Base-by-base conservation (phyloP, 2,113 vertebrate species). In the Entosphenus tridentatus region DNA sequence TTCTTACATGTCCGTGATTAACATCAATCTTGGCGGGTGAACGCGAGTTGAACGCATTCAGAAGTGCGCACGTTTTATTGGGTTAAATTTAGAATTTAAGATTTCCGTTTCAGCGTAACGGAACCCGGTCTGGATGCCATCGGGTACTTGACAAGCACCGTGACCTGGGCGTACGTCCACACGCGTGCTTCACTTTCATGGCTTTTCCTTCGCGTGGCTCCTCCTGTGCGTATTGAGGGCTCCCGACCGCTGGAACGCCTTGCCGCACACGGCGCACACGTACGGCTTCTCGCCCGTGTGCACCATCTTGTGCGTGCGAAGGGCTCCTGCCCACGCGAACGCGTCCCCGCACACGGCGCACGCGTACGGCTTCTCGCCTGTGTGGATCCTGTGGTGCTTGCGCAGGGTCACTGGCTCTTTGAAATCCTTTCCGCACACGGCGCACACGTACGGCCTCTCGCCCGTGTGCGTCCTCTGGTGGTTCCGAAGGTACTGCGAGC, bases 331-430 rank as follows among this genome's bases (percentile, higher is more conserved):
- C n/a, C 21, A 21, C n/a, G 21, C 21, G 8, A n/a, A 21, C n/a
- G 21, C 21, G 62, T 65, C n/a, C 21, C 62, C 21, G n/a, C n/a
- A 16, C 8, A 65, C n/a, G 62, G 62, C 62, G 62, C 62, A 65
- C 21, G 62, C n/a, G 8, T 65, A 65, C 62, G 62, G 62, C 9
- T 65, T n/a, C 62, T 65, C 62, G n/a, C 62, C 62, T 9, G 62
- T 65, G 62, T 65, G 62, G n/a, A 65, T 16, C 21, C 21, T 65
- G n/a, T 65, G 62, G 21, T 65, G 62, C n/a, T 65, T 65, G 10
- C 21, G 10, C 21, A 65, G 21, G 21, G 62, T 65, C 21, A 21
- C n/a, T 11, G 62, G 21, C n/a, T 65, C n/a, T 16, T n/a, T 21
- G 21, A 65, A 65, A n/a, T 16, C 62, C 21, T 65, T 65, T 10